A percentile compares a stretch with the other conserved stretches of the same genome.
Evolutionary conservation across 2,797 vertebrate genomes (phyloP).

Genomic region (Monodelphis domestica): DNA sequence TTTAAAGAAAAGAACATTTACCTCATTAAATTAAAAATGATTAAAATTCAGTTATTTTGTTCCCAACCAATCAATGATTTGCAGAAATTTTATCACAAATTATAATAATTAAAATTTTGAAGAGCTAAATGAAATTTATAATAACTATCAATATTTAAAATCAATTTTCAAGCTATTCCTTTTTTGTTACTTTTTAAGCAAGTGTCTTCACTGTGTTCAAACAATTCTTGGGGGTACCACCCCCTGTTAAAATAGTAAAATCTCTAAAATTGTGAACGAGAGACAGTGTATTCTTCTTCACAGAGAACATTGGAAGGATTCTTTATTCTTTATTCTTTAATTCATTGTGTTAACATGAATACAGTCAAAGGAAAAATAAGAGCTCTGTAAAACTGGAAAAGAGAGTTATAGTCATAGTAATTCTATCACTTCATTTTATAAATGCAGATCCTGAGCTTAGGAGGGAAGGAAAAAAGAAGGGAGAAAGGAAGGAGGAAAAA

Average conservation of each 20-base stretch:
- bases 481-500: not conserved
- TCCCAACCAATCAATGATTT: conserved; percentile 25
- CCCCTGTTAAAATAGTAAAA: conserved; percentile 25
- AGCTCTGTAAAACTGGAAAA: not conserved
- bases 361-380: not conserved
- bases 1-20: not conserved
- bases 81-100: conserved; percentile 55
- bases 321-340: not conserved
- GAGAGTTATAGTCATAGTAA: not conserved
- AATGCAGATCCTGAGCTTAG: not conserved
- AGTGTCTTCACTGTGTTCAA: not conserved
- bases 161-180: not conserved
- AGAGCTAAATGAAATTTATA: conserved; percentile 51
- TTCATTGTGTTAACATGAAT: not conserved
- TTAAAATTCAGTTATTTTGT: conserved; percentile 42
- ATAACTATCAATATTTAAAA: conserved; percentile 28
- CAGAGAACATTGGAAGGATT: not conserved
- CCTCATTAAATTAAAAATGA: conserved; percentile 43
- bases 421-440: not conserved
- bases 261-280: not conserved
- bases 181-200: conserved; percentile 5
- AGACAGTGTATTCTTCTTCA: not conserved
- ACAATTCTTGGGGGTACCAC: not conserved
- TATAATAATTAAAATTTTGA: conserved; percentile 50
- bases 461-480: not conserved